These are phyloP conservation scores for Ooceraea biroi DNA, from an alignment of 1,140 invertebrate species.

Conservation along the genomic window DNA sequence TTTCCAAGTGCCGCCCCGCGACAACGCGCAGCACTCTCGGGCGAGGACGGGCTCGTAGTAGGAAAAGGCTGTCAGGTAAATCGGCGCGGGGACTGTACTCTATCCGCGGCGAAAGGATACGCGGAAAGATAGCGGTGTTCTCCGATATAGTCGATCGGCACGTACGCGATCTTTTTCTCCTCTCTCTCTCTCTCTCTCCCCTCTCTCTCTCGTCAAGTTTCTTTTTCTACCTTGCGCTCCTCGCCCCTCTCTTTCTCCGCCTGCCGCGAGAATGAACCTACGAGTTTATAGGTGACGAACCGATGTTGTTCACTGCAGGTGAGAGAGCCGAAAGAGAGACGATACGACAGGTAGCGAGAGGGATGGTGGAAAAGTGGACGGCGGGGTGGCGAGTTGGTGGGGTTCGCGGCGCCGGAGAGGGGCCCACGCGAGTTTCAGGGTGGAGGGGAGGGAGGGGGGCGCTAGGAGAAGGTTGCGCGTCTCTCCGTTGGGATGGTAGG, in stretches of 20 bases:
- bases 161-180: slow-evolving; percentile 42
- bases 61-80: slow-evolving; percentile 64
- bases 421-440: background rate
- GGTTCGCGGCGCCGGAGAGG: slow-evolving; percentile 20
- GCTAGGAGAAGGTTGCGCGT: slow-evolving; percentile 35
- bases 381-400: background rate
- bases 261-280: slow-evolving; percentile 52
- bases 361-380: background rate
- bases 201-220: background rate
- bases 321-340: slow-evolving; percentile 58
- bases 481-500: slow-evolving; percentile 36
- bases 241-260: background rate
- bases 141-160: background rate
- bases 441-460: too few species aligned
- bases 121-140: slow-evolving; percentile 73
- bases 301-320: slow-evolving; percentile 72
- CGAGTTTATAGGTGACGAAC: slow-evolving; percentile 71
- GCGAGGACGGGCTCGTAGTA: slow-evolving; percentile 37
- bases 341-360: slow-evolving; percentile 13
- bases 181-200: background rate
- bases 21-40: slow-evolving; percentile 64
- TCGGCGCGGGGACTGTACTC: slow-evolving; percentile 67
- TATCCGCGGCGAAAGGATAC: slow-evolving; percentile 69
- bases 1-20: slow-evolving; percentile 36
- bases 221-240: background rate